phyloP scores from a whole-genome alignment of 2,797 vertebrate genomes.

The Cossypha niveicapilla region DNA sequence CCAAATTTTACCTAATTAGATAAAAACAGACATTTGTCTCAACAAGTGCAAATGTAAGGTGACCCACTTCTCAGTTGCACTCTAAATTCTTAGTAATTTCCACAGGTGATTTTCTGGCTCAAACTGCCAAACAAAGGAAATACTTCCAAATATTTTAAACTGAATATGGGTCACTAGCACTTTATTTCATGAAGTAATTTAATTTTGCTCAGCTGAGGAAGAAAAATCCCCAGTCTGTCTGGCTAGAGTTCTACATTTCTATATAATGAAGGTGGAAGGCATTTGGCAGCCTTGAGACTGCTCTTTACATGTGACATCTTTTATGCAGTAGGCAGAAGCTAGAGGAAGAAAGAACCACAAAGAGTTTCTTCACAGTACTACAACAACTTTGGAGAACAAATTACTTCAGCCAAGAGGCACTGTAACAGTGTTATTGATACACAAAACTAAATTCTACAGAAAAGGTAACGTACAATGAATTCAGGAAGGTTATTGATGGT shows the following conservation, averaged over 20 bases:
- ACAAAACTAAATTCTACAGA: background rate
- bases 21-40: background rate
- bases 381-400: background rate
- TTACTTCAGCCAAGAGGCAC: background rate
- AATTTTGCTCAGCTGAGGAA: conserved; percentile 1
- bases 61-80: background rate
- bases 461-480: conserved; percentile 80
- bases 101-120: background rate
- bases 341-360: background rate
- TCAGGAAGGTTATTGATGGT: conserved; percentile 86
- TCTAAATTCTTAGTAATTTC: background rate
- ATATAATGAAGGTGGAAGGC: background rate
- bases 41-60: background rate
- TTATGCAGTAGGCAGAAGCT: background rate
- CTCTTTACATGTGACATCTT: background rate
- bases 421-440: background rate
- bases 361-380: background rate
- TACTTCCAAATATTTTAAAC: background rate
- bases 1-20: conserved; percentile 88
- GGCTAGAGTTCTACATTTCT: background rate
- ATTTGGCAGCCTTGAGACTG: background rate
- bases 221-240: background rate
- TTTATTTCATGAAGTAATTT: background rate
- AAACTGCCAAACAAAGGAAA: conserved; percentile 5
- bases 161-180: background rate